These are phyloP conservation scores for Leucania comma DNA, from an alignment of 2,888 invertebrate species.

Conservation along the genomic window DNA sequence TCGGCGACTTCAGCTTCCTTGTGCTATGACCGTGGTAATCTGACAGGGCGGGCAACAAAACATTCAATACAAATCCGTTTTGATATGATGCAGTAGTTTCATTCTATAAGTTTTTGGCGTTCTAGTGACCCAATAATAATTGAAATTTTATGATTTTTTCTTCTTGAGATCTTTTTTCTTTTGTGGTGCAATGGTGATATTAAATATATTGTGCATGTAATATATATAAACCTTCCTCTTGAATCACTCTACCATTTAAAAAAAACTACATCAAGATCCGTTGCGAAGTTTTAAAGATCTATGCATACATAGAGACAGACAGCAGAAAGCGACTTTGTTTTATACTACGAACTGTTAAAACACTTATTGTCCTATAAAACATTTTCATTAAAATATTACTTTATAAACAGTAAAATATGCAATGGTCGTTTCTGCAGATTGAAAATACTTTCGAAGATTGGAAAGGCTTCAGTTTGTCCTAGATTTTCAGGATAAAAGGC, in stretches of 20 bases:
- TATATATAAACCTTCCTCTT: too few relatives aligned
- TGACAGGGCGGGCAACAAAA: conserved; percentile 77
- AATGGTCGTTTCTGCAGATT: conserved; percentile 46
- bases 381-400: conserved; percentile 45
- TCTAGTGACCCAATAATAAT: neutral
- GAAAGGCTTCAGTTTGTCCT: conserved; percentile 20
- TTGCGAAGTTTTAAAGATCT: too few relatives aligned
- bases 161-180: conserved; percentile 14
- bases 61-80: conserved; percentile 38
- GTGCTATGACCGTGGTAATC: conserved; percentile 90
- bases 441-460: conserved; percentile 47
- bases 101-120: neutral
- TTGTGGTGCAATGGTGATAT: too few relatives aligned
- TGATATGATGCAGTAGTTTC: conserved; percentile 36
- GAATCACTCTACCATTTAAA: too few relatives aligned
- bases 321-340: too few relatives aligned
- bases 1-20: conserved; percentile 94
- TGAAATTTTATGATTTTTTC: neutral
- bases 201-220: too few relatives aligned
- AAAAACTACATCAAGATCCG: too few relatives aligned
- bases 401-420: conserved; percentile 54
- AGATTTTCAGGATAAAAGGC: conserved; percentile 26
- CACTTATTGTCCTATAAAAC: conserved; percentile 43
- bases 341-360: too few relatives aligned
- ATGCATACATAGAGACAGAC: too few relatives aligned